Base-by-base conservation (phyloP, 2,888 invertebrate species). In the Octodonta nipae region DNA sequence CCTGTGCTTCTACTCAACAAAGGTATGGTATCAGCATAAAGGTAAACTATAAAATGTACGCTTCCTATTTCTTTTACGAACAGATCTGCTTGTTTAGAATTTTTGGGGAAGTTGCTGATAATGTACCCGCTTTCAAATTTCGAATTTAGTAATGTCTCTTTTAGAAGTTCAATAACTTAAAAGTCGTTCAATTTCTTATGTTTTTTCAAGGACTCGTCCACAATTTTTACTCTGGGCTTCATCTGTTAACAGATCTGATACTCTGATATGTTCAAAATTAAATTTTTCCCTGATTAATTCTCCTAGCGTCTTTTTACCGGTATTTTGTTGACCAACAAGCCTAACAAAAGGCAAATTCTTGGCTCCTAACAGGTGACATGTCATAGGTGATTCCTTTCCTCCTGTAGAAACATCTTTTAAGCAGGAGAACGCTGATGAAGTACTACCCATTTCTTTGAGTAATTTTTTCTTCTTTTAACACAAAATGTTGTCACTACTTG, bases 71-170 rank as follows among this genome's bases (percentile, higher is more conserved):
- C 60, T 27, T 52, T 51, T 5, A 52, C 44, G 32, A 60, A 60
- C 33, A 54, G 34, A 13, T 40, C 35, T 2, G 57, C 57, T 42
- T 59, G 57, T 32, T 50, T 63, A 7, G 60, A 60, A 33, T 64
- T 71, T 51, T 62, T 65, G 5, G 73, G 73, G 53, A 73, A 73
- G 8, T 70, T 69, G 6, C 69, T 68, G 25, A 72, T 52, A 11
- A 72, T 63, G 46, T 65, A 72, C 1, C 71, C 71, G 24, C 62
- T 65, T 1, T 65, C 60, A 2, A 61, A 63, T 24, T 30, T 25
- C 3, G 63, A 57, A 30, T 63, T 45, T 35, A 71, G 52, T 66
- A 72, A 67, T 27, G 65, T 61, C 48, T 71, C 71, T 46, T 71
- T 71, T 40, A 72, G 63, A 35, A 72, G 52, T 43, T 72, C 69